Percentiles rank a stretch among this genome's conserved stretches.
Conservation (phyloP, 2,797 vertebrate species). For the Enteromius paludinosus region DNA sequence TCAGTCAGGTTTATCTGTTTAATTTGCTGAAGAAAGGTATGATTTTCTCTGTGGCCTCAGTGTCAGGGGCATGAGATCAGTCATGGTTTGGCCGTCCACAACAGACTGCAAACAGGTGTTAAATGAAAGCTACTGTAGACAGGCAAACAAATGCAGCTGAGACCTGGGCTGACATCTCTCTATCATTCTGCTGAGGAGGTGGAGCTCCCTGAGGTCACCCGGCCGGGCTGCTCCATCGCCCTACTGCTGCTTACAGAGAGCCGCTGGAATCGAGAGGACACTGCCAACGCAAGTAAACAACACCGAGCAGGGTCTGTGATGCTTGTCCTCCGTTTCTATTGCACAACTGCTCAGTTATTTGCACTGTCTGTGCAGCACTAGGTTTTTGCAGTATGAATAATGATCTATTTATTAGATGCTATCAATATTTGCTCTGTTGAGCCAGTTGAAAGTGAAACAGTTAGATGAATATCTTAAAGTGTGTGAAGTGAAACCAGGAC, state of each 20-base stretch:
- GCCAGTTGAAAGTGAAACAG: too few relatives aligned
- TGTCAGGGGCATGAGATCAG: neutral
- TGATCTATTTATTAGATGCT: neutral
- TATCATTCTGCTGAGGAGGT: constrained; percentile 64
- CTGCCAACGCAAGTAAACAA: constrained; percentile 31
- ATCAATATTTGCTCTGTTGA: neutral
- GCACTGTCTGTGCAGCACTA: too few relatives aligned
- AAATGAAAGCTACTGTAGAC: constrained; percentile 69
- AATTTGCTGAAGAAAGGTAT: neutral
- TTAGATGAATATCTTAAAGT: neutral
- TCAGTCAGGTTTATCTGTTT: neutral
- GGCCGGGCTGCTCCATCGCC: constrained; percentile 3
- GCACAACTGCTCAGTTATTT: neutral
- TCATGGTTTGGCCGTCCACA: constrained; percentile 47
- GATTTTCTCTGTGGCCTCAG: neutral
- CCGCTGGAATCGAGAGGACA: constrained; percentile 6
- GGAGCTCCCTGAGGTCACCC: constrained; percentile 28
- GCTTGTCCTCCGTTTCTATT: neutral
- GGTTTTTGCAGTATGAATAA: neutral
- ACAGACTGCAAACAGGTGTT: constrained; percentile 72
- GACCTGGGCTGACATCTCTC: constrained; percentile 72
- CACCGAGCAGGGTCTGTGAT: constrained; percentile 19
- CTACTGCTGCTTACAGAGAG: constrained; percentile 42
- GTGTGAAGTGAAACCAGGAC: neutral
- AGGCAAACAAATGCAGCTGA: constrained; percentile 63